Base-by-base conservation (phyloP, 2,888 invertebrate genomes). In the Limnephilus rhombicus region DNA sequence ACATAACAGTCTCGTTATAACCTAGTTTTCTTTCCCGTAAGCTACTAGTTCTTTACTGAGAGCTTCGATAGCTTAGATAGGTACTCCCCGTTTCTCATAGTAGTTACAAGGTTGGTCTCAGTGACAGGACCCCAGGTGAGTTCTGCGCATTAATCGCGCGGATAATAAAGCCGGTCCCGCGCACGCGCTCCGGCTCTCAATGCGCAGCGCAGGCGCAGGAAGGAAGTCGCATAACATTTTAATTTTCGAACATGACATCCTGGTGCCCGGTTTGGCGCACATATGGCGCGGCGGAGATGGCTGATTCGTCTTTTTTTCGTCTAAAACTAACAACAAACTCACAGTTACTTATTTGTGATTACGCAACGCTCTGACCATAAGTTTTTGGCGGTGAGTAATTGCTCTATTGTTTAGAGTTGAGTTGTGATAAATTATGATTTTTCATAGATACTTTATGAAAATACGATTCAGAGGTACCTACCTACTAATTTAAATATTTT, bases 191-290 rank as follows among this genome's bases (percentile, higher is more conserved):
- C 85, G 85, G 41, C 85, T 85, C 83, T 85, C 85, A 90, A 90
- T 85, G 83, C 53, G 80, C n/a, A 31, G 31, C 41, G 45, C 49
- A 34, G 68, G 24, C 68, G 49, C 92, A 80, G 92, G 88, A 92
- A 92, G 92, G 92, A 92, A 92, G 92, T 91, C 90, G 82, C 88
- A 83, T 80, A 87, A 81, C 90, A 92, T 92, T 92, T 87, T 90
- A 92, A 92, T 90, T 92, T 92, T 92, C 31, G 90, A 88, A 90
- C 92, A 90, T 92, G 92, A 92, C 92, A 90, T 92, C 92, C 92
- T 87, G 92, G n/a, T 5, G 87, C 87, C 87, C 49, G 68, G 87
- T 87, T 87, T 68, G 87, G 87, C 68, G 53, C 87, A 12, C 49
- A 49, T 31, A 53, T 49, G 68, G 34, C 68, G 87, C 87, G 53